Evolutionary conservation across 2,888 invertebrate genomes (phyloP).

Genomic region (Ptilodon capucinus): DNA sequence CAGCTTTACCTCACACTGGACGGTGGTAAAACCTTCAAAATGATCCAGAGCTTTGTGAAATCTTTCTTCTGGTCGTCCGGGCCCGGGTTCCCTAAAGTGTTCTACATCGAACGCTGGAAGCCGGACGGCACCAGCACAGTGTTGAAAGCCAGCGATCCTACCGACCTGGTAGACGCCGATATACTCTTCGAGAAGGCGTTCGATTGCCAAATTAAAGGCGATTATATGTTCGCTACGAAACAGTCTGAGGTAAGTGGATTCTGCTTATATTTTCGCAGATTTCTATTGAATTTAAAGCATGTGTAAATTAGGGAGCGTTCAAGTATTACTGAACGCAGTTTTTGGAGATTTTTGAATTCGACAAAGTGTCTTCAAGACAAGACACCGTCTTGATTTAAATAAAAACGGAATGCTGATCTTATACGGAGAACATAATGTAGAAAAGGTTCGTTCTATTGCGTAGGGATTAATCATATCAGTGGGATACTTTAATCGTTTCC

Average conservation of each 20-base stretch:
- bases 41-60: slow-evolving; percentile 88
- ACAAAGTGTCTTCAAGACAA: too few relatives aligned
- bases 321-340: background rate
- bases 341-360: too few relatives aligned
- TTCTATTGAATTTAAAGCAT: too few relatives aligned
- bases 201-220: slow-evolving; percentile 91
- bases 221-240: slow-evolving; percentile 93
- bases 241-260: slow-evolving; percentile 81
- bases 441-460: too few relatives aligned
- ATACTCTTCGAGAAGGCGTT: slow-evolving; percentile 86
- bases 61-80: slow-evolving; percentile 88
- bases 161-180: slow-evolving; percentile 75
- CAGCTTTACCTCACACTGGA: slow-evolving; percentile 90
- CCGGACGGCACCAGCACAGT: slow-evolving; percentile 85
- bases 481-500: too few relatives aligned
- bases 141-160: slow-evolving; percentile 83
- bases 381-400: too few relatives aligned
- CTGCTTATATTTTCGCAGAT: background rate
- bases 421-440: too few relatives aligned
- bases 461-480: too few relatives aligned
- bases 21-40: slow-evolving; percentile 87
- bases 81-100: slow-evolving; percentile 69
- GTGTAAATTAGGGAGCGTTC: background rate
- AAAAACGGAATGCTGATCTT: too few relatives aligned
- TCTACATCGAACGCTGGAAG: slow-evolving; percentile 88